Evolutionary conservation across 92 coral and sea anemone species (phyloP), one percentile per base, ranked within the genome.

Genomic region (Anthopleura xanthogrammica): DNA sequence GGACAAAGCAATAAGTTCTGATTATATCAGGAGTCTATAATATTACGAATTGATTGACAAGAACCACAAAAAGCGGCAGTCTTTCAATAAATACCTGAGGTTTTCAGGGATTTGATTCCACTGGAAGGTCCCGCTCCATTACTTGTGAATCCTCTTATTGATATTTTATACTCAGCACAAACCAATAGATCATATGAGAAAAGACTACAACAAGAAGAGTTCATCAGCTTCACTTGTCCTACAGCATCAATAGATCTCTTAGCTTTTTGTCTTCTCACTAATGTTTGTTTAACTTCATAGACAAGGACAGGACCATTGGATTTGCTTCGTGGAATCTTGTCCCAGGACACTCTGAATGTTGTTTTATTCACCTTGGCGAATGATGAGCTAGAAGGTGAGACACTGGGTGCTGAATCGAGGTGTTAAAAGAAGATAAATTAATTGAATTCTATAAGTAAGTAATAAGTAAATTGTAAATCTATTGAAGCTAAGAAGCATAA

Each of bases 111-210:
- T n/a, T n/a, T 12, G 4, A 43, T 17, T 9, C 20, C 41, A 46
- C 60, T 80, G 41, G 36, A 41, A 60, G 75, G 75, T 12, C 83
- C 83, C 41, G 76, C 41, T 13, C 83, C 83, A 60, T 20, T 52
- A 22, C 58, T 66, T 64, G 83, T 80, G n/a, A 64, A 80, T 42
- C 76, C 83, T 14, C 64, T 40, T 66, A 80, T 75, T 41, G 52
- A 41, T 16, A 80, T 64, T 16, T 41, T 16, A 42, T 64, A 80
- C 17, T 19, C 50, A 80, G 75, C 57, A 50, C 75, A 43, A 41
- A 16, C 57, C 16, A 42, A 60, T 42, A 80, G 43, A 65, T 80
- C 41, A 48, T 80, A 40, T 12, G 64, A 74, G 41, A 1, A 16
- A 41, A 36, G 60, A 64, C 22, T 65, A 80, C 83, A 80, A 17